phyloP scores from a whole-genome alignment of 2,113 vertebrate species.

The Paratilapia polleni region DNA sequence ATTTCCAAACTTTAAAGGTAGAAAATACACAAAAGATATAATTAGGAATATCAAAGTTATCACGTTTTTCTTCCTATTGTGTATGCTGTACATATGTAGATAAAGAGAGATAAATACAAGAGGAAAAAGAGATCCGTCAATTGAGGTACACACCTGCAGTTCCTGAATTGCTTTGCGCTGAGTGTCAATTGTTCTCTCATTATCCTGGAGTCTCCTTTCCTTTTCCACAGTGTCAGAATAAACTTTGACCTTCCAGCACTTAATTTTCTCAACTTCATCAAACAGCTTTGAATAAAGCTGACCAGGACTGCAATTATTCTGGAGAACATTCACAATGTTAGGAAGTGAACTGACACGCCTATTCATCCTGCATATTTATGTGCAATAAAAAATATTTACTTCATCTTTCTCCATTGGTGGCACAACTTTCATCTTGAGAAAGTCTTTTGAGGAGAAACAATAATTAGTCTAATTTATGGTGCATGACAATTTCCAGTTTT shows the following conservation, averaged over 20 bases:
- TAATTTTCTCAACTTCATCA: constrained; percentile 93
- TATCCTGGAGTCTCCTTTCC: constrained; percentile 89
- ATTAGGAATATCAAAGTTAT: background rate
- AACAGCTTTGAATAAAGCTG: constrained; percentile 89
- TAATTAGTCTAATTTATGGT: background rate
- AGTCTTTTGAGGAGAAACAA: constrained; percentile 54
- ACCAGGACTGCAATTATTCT: constrained; percentile 81
- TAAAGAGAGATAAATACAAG: background rate
- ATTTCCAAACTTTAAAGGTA: constrained; percentile 88
- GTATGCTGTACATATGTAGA: no score
- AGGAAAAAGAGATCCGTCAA: background rate
- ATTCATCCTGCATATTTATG: background rate
- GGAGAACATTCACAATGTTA: constrained; percentile 54
- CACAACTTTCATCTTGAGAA: constrained; percentile 72
- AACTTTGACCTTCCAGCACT: constrained; percentile 86
- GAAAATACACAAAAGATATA: constrained; percentile 5
- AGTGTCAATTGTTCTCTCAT: constrained; percentile 87
- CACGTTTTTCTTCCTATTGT: background rate
- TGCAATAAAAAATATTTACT: constrained; percentile 48
- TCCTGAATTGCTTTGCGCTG: constrained; percentile 94
- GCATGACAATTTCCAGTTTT: background rate
- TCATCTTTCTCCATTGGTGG: constrained; percentile 75
- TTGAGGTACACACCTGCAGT: constrained; percentile 85
- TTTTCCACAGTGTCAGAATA: constrained; percentile 87
- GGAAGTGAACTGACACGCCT: constrained; percentile 21